Percentiles rank a stretch among this genome's conserved stretches.
phyloP scores from a whole-genome alignment of 1,140 invertebrate genomes.

The Lordiphosa mommai region DNA sequence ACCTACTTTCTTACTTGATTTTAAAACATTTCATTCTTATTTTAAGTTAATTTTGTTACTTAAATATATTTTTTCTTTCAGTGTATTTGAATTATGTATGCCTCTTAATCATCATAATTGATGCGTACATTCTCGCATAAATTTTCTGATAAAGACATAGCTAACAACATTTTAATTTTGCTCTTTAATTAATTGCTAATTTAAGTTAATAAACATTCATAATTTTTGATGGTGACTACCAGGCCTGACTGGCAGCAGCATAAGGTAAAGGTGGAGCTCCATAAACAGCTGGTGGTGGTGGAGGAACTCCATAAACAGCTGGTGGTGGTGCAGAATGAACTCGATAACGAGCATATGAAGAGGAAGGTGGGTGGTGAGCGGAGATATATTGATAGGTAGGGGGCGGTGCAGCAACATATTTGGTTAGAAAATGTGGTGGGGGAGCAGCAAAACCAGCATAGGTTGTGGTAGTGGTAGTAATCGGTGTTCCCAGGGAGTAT shows the following conservation, averaged over 20 bases:
- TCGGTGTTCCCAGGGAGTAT: slow-evolving; percentile 50
- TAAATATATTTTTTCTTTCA: no score
- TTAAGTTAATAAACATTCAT: slow-evolving; percentile 46
- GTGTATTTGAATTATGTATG: slow-evolving; percentile 33
- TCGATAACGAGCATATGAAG: background rate
- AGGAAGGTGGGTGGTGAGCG: background rate
- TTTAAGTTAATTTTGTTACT: no score
- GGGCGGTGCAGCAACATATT: slow-evolving; percentile 11
- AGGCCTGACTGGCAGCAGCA: slow-evolving; percentile 13
- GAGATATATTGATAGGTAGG: slow-evolving; percentile 12
- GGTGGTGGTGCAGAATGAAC: slow-evolving; percentile 17
- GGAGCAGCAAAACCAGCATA: slow-evolving; percentile 42
- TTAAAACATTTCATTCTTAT: no score
- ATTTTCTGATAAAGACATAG: slow-evolving; percentile 21
- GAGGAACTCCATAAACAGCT: slow-evolving; percentile 8
- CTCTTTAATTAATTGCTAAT: slow-evolving; percentile 64
- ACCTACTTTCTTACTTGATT: no score
- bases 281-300: slow-evolving; percentile 13
- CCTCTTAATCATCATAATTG: slow-evolving; percentile 29
- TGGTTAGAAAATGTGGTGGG: slow-evolving; percentile 9
- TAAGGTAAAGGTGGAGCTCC: slow-evolving; percentile 3
- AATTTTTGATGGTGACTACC: slow-evolving; percentile 13
- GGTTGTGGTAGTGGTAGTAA: slow-evolving; percentile 61
- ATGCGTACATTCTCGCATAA: slow-evolving; percentile 42
- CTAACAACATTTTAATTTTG: slow-evolving; percentile 40